Evolutionary conservation across 2,797 vertebrate species (phyloP), one percentile per base, ranked within the genome.

Genomic region (Toxotes lorentzi): DNA sequence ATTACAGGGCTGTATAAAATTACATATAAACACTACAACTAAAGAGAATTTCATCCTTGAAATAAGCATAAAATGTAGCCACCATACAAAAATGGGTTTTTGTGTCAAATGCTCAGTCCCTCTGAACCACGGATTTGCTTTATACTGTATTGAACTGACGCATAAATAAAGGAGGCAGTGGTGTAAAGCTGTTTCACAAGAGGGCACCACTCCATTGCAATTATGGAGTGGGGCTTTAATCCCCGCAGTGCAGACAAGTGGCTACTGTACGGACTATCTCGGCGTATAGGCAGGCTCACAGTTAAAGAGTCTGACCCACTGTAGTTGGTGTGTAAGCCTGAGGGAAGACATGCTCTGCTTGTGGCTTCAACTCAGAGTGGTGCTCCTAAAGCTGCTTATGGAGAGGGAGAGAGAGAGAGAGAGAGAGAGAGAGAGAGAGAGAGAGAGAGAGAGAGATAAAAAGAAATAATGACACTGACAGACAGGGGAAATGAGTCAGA

Each of bases 381-480:
- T 8, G 62, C 77, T 72, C 79, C 59, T 48, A 86, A 86, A 87
- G 83, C 88, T 84, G 81, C 83, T 84, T 76, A 78, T 34, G 12
- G 57, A 24, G 59, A 30, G 65, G 66, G 50, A 61, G 57, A 69
- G 60, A 54, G 40, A 21, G 24, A 41, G 59, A 40, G 10, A 12
- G 8, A 0, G 41, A 30, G 27, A 27, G 27, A 27, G 27, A 27
- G 27, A 27, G 27, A 27, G 27, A 27, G 27, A 27, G 27, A 27
- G 27, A 27, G 27, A 27, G 27, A 30, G 3, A 30, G 19, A 30
- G 57, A 24, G 19, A 78, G 61, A 70, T 51, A 83, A 48, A 83
- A 40, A 51, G 68, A 74, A 14, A 51, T 80, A 73, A 78, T 74
- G 85, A 86, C 77, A 76, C 47, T 75, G 68, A 83, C 57, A 78